phyloP scores from a whole-genome alignment of 2,113 vertebrate species.

The Oreochromis aureus region DNA sequence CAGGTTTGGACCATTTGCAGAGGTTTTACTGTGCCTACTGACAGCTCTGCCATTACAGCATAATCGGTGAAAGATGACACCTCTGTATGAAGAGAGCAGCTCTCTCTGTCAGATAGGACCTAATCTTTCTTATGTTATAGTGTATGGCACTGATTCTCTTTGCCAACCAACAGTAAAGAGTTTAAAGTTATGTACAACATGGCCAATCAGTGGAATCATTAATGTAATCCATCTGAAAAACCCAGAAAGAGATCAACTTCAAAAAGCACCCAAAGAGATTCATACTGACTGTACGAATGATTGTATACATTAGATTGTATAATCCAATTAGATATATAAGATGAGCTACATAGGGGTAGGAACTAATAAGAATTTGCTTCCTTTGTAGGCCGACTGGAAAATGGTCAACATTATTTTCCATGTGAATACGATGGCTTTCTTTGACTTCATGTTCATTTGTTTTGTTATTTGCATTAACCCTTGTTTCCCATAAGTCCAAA shows the following conservation, averaged over 20 bases:
- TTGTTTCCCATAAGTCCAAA: neutral
- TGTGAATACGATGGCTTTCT: neutral
- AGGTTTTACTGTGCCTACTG: neutral
- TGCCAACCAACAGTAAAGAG: neutral
- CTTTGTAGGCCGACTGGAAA: neutral
- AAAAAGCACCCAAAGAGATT: neutral
- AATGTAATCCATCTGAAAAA: neutral
- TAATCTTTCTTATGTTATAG: neutral
- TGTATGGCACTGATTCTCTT: neutral
- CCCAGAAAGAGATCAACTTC: neutral
- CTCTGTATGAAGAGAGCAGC: neutral
- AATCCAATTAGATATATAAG: neutral
- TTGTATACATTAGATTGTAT: neutral
- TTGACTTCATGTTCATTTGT: neutral
- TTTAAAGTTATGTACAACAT: neutral
- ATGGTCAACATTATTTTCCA: neutral
- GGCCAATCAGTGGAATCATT: neutral
- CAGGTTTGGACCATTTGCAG: neutral
- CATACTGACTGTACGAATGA: accelerated
- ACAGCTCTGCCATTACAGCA: neutral
- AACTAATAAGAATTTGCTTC: neutral
- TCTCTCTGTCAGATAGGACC: neutral
- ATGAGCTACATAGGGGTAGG: neutral
- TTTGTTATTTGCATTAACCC: neutral
- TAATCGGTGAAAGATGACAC: neutral